Conservation (phyloP, 2,888 invertebrate genomes). For the Drosophila testacea region DNA sequence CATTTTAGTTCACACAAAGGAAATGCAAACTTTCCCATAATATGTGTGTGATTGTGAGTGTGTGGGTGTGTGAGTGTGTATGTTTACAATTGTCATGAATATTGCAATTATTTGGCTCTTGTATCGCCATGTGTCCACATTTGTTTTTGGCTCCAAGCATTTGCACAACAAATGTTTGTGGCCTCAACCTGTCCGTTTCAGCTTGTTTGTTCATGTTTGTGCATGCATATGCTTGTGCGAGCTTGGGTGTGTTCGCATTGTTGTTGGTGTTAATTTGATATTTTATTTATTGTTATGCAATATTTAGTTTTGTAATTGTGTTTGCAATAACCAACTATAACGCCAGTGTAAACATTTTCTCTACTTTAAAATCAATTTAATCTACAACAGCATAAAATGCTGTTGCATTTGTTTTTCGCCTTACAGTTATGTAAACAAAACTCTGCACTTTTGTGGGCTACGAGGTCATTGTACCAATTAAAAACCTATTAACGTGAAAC, state of each 20-base stretch:
- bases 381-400: conserved; percentile 18
- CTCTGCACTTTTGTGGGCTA: neutral
- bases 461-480: conserved; percentile 23
- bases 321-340: conserved; percentile 52
- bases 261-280: conserved; percentile 77
- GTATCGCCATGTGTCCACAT: conserved; percentile 62
- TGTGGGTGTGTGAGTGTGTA: conserved; percentile 31
- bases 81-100: conserved; percentile 72
- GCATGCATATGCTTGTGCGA: conserved; percentile 16
- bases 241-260: conserved; percentile 25
- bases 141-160: conserved; percentile 72
- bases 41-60: conserved; percentile 25
- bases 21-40: conserved; percentile 57
- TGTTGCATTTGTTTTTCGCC: conserved; percentile 1
- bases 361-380: conserved; percentile 61
- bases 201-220: conserved; percentile 16
- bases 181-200: conserved; percentile 34
- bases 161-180: conserved; percentile 74
- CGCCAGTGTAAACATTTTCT: conserved; percentile 17
- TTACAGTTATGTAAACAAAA: conserved; percentile 1
- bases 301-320: conserved; percentile 76
- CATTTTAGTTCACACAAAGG: conserved; percentile 62
- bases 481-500: conserved; percentile 3
- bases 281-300: conserved; percentile 76
- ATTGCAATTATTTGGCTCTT: conserved; percentile 77